Conservation (phyloP, 2,797 vertebrate species). For the Sylvilagus floridanus region DNA sequence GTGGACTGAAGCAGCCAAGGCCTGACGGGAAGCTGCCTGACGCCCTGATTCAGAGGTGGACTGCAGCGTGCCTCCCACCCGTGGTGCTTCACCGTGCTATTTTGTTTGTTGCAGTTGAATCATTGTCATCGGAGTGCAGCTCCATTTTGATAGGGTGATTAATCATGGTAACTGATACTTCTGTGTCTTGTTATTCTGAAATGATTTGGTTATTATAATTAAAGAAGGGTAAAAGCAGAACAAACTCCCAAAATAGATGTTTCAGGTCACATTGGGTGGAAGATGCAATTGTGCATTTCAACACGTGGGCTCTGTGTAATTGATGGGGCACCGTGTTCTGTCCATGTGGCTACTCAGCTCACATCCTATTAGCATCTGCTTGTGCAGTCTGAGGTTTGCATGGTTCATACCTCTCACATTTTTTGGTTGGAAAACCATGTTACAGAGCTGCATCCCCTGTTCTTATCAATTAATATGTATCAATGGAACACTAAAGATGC, state of each 20-base stretch:
- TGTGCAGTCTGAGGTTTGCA: not conserved
- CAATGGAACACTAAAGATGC: not conserved
- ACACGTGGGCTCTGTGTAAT: constrained; percentile 62
- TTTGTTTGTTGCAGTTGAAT: constrained; percentile 56
- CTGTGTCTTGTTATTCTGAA: constrained; percentile 67
- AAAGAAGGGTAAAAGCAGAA: constrained; percentile 70
- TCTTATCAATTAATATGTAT: constrained; percentile 34
- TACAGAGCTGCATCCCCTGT: not conserved
- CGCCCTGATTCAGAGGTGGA: not conserved
- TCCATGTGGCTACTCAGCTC: constrained; percentile 58
- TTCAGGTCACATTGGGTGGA: constrained; percentile 66
- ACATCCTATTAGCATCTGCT: constrained; percentile 58
- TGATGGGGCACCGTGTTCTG: not conserved
- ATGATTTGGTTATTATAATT: constrained; percentile 76
- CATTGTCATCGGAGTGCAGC: not conserved
- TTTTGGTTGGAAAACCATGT: not conserved
- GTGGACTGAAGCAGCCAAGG: not conserved
- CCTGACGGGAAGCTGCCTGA: not conserved
- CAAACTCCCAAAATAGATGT: constrained; percentile 69
- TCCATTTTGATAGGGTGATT: constrained; percentile 60
- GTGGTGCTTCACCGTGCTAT: not conserved
- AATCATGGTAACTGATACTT: constrained; percentile 66
- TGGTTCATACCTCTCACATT: constrained; percentile 37
- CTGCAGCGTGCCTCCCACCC: not conserved
- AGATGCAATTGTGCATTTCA: constrained; percentile 70